Conservation (phyloP, 2,888 invertebrate species). For the Drosophila stalkeri region DNA sequence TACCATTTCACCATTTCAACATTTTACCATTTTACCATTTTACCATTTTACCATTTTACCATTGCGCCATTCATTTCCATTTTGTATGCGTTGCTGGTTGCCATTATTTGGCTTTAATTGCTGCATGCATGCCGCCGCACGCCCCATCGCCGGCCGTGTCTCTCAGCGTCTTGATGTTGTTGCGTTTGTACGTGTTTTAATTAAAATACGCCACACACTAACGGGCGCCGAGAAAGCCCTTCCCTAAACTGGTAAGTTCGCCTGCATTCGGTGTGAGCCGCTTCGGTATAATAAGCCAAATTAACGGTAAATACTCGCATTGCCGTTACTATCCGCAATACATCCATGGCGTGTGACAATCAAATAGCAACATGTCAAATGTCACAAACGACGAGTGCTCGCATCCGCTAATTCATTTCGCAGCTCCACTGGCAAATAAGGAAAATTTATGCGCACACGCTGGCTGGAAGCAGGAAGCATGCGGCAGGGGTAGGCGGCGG, state of each 20-base stretch:
- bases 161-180: conserved; percentile 7
- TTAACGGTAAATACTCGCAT: conserved; percentile 63
- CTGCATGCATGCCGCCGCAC: conserved; percentile 67
- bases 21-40: conserved; percentile 49
- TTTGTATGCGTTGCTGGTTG: conserved; percentile 77
- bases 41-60: conserved; percentile 55
- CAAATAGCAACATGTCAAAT: conserved; percentile 77
- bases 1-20: too few relatives aligned
- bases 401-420: conserved; percentile 56
- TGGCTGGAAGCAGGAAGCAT: neutral
- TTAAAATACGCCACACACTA: conserved; percentile 68
- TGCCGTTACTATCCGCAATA: conserved; percentile 31
- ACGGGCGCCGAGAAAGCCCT: conserved; percentile 20
- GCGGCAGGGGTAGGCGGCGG: neutral
- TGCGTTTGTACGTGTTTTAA: conserved; percentile 70
- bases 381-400: conserved; percentile 47
- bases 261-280: conserved; percentile 45
- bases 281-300: conserved; percentile 62
- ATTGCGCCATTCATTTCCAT: conserved; percentile 70
- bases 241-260: conserved; percentile 61
- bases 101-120: conserved; percentile 80
- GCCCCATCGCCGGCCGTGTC: neutral
- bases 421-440: conserved; percentile 11
- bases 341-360: conserved; percentile 67
- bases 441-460: conserved; percentile 69